Base-by-base conservation (phyloP, 2,888 invertebrate genomes). In the Timema cristinae region DNA sequence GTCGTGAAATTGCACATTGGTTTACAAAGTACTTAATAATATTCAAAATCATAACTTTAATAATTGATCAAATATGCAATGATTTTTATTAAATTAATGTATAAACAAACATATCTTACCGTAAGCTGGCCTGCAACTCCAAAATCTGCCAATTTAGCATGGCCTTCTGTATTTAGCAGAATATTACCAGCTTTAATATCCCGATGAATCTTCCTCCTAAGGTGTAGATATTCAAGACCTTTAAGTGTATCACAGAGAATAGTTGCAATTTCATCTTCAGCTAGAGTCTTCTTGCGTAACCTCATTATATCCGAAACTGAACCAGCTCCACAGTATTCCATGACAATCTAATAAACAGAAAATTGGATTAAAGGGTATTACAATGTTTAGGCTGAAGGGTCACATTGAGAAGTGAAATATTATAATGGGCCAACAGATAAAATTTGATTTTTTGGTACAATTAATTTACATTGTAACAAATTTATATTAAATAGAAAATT, bases 321-420 rank as follows among this genome's bases (percentile, higher is more conserved):
- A 50, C 99, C 99, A 68, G 98, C 99, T 52, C 98, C 98, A 83
- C 99, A 99, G 83, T 98, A 99, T 82, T 99, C 99, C 99, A 99
- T 99, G 74, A 99, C 98, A 82, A 99, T 99, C 96, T 94, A 81
- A 47, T 81, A 79, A 76, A 71, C 75, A 76, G 75, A 71, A 74
- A 72, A 59, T 67, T 32, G 11, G 50, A 51, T 67, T 10, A 7
- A 32, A 63, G 48, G 13, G 10, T 32, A n/a, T 67, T 67, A 50
- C 32, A 10, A 67, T 32, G 4, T 32, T 32, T 32, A 2, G 32
- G 32, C 32, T 32, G 32, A 32, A 32, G 32, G 32, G 32, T 32
- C 32, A 32, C 32, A 2, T 32, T 32, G 32, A 32, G 32, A 32
- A 32, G 1, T 32, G 1, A 32, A 32, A 32, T 32, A 2, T 32